Conservation (phyloP, 1,140 invertebrate genomes). For the Drosophila parabipectinata region DNA sequence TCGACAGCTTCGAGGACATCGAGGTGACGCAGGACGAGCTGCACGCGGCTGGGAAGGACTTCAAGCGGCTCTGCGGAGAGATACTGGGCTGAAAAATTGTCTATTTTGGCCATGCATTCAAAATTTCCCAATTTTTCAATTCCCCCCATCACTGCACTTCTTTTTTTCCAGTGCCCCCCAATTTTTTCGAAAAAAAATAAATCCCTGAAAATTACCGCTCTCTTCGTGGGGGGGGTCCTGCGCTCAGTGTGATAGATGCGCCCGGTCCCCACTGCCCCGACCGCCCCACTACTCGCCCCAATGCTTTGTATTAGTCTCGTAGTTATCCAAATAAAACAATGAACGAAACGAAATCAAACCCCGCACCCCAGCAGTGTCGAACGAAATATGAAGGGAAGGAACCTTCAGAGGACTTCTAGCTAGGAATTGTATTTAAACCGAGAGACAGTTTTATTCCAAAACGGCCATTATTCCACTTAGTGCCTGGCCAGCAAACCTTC, state of each 20-base stretch:
- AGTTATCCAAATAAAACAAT: conserved; percentile 15
- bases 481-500: conserved; percentile 30
- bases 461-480: conserved; percentile 5
- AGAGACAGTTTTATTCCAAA: conserved; percentile 37
- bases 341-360: conserved; percentile 35
- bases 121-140: conserved; percentile 43
- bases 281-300: neutral
- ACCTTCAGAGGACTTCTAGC: conserved; percentile 5
- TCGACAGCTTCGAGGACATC: conserved; percentile 71
- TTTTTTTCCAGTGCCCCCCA: neutral
- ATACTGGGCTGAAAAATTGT: conserved; percentile 41
- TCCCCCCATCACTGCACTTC: neutral
- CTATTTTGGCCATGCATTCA: conserved; percentile 47
- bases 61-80: conserved; percentile 58
- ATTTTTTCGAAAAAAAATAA: conserved; percentile 21
- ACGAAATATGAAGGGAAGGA: conserved; percentile 25
- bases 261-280: neutral
- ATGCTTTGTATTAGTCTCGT: conserved; percentile 19
- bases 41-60: conserved; percentile 49
- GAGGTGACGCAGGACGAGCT: conserved; percentile 70
- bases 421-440: conserved; percentile 36
- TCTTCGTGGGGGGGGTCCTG: conserved; percentile 18
- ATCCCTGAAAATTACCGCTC: conserved; percentile 44
- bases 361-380: conserved; percentile 26
- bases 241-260: conserved; percentile 53